Base-by-base conservation (phyloP, 2,888 invertebrate genomes). In the Cheiracanthium punctorium region DNA sequence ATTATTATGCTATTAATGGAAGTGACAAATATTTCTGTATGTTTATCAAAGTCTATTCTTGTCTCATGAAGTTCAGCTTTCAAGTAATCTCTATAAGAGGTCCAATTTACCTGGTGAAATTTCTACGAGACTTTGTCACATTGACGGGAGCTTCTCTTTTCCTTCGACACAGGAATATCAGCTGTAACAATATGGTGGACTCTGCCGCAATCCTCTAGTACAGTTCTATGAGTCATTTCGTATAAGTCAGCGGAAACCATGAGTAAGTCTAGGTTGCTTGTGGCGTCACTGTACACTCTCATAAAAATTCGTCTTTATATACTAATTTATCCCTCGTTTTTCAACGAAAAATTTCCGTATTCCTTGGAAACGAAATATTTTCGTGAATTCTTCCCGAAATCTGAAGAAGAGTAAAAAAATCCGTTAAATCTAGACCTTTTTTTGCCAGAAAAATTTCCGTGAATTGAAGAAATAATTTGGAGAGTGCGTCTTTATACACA, bases 61-160 rank as follows among this genome's bases (percentile, higher is more conserved):
- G 20, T n/a, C 41, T 64, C 17, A 64, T 58, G 28, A 14, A 71
- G 29, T 1, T 41, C 37, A 41, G 24, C 30, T 20, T 70, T 37
- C 37, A 80, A 64, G 28, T 12, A 70, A 10, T 80, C 71, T 71
- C 24, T 80, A 79, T 71, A 37, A 10, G 37, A 0, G 28, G 58
- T 0, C 79, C 79, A 58, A 37, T 80, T 71, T 14, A 28, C 71
- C n/a, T 71, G 70, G 71, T 20, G 24, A 70, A 80, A 80, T 14
- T 70, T 71, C 58, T 58, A 80, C 14, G 79, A 80, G 20, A 76
- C 37, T 52, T 2, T 48, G 48, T 7, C 0, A 14, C 5, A 0
- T 1, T 14, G 1, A n/a, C 1, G 48, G 1, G 8, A 14, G 17
- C 20, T 65, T 20, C n/a, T n/a, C n/a, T n/a, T n/a, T 20, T 7